Evolutionary conservation across 2,888 invertebrate genomes (phyloP).

Genomic region (Blastobasis adustella): DNA sequence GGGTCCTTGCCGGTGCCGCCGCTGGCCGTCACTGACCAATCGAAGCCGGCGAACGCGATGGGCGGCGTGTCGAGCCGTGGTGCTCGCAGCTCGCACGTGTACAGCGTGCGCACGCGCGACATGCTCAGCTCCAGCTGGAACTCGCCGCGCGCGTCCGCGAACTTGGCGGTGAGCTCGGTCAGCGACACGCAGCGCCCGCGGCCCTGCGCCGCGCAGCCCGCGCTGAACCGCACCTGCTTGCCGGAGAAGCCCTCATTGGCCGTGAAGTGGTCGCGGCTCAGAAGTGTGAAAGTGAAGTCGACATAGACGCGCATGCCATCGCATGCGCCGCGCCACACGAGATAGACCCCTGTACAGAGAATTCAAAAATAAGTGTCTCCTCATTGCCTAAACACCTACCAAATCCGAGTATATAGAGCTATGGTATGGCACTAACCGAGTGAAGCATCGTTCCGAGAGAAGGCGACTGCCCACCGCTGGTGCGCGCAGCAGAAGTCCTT

Average conservation of each 20-base stretch:
- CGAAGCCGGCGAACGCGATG: slow-evolving; percentile 87
- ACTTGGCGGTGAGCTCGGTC: slow-evolving; percentile 80
- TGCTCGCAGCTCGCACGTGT: slow-evolving; percentile 80
- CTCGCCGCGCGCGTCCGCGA: slow-evolving; percentile 86
- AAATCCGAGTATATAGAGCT: background rate
- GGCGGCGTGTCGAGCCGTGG: slow-evolving; percentile 71
- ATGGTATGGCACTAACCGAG: slow-evolving; percentile 44
- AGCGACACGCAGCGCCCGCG: slow-evolving; percentile 83
- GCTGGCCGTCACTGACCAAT: slow-evolving; percentile 84
- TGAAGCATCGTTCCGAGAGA: slow-evolving; percentile 84
- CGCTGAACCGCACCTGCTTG: slow-evolving; percentile 80
- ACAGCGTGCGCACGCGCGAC: slow-evolving; percentile 83
- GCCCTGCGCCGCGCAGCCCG: slow-evolving; percentile 82
- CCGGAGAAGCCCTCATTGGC: slow-evolving; percentile 87
- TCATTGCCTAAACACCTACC: background rate
- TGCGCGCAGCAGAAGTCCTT: slow-evolving; percentile 89
- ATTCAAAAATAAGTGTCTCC: background rate
- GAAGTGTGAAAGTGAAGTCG: slow-evolving; percentile 86
- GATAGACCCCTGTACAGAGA: slow-evolving; percentile 77
- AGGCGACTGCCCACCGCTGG: slow-evolving; percentile 88
- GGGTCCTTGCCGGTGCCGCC: slow-evolving; percentile 72
- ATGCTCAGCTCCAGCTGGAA: slow-evolving; percentile 86
- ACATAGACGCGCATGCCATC: slow-evolving; percentile 85
- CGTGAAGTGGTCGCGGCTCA: slow-evolving; percentile 88
- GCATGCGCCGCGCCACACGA: slow-evolving; percentile 85